phyloP scores from a whole-genome alignment of 2,888 invertebrate species.

The Dioctria rufipes region DNA sequence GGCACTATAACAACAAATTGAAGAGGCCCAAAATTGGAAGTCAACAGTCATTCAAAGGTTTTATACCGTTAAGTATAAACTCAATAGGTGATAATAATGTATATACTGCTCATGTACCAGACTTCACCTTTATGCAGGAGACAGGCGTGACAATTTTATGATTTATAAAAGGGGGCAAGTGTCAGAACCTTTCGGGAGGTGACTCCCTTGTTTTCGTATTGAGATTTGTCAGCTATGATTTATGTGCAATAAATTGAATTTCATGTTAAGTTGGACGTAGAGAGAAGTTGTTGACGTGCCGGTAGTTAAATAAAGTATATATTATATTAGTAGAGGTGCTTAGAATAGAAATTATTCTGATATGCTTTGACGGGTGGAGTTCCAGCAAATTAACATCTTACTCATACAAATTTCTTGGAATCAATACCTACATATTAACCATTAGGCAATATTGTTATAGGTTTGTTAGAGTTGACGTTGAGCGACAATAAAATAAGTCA shows the following conservation, averaged over 20 bases:
- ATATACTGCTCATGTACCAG: constrained; percentile 2
- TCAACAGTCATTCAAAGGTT: background rate
- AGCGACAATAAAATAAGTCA: too few relatives aligned
- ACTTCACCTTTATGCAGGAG: constrained; percentile 23
- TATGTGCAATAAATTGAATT: constrained; percentile 27
- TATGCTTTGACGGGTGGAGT: too few relatives aligned
- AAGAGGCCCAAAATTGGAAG: background rate
- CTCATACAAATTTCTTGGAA: too few relatives aligned
- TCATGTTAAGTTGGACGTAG: background rate
- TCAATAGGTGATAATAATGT: constrained; percentile 18
- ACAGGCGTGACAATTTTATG: constrained; percentile 37
- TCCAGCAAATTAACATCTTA: too few relatives aligned
- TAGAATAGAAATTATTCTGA: too few relatives aligned
- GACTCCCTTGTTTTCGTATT: background rate
- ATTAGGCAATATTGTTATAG: too few relatives aligned
- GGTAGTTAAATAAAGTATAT: too few relatives aligned
- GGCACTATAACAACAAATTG: background rate
- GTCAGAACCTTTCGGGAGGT: constrained; percentile 14
- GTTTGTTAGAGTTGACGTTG: too few relatives aligned
- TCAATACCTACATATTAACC: too few relatives aligned
- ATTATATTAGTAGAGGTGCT: too few relatives aligned
- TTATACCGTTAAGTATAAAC: constrained; percentile 3
- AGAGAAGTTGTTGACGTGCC: too few relatives aligned
- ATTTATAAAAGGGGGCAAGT: constrained; percentile 29
- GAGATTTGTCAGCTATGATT: constrained; percentile 16